phyloP scores from a whole-genome alignment of 2,113 vertebrate genomes.

The Datnioides undecimradiatus region DNA sequence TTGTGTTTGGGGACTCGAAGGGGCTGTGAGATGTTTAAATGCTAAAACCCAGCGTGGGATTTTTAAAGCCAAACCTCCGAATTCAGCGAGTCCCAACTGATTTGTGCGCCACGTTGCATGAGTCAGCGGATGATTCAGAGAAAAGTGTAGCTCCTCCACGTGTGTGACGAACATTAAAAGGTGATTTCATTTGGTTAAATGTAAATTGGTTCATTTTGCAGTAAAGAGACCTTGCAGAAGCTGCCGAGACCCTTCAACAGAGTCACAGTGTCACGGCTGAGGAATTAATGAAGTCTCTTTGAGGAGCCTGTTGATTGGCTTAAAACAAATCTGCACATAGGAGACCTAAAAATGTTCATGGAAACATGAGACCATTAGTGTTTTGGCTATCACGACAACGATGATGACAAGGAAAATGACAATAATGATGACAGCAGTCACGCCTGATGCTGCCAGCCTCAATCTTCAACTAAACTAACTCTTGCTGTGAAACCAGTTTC shows the following conservation, averaged over 20 bases:
- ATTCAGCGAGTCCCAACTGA: slow-evolving; percentile 23
- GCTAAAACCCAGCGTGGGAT: slow-evolving; percentile 61
- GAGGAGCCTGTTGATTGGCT: background rate
- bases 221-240: slow-evolving; percentile 1
- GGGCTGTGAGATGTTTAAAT: slow-evolving; percentile 45
- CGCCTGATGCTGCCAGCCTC: background rate
- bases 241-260: slow-evolving; percentile 2
- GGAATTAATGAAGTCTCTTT: slow-evolving; percentile 13
- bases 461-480: slow-evolving; percentile 28
- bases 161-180: slow-evolving; percentile 36
- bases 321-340: slow-evolving; percentile 1
- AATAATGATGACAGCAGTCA: slow-evolving; percentile 39
- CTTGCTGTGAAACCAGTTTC: slow-evolving; percentile 39
- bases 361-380: slow-evolving; percentile 12
- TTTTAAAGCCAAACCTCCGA: slow-evolving; percentile 52
- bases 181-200: slow-evolving; percentile 31
- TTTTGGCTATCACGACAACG: slow-evolving; percentile 24
- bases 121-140: background rate
- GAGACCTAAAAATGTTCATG: slow-evolving; percentile 13
- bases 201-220: slow-evolving; percentile 11
- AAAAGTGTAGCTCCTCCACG: slow-evolving; percentile 11
- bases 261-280: background rate
- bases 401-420: slow-evolving; percentile 36
- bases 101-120: slow-evolving; percentile 2
- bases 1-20: slow-evolving; percentile 45